Evolutionary conservation across 2,888 invertebrate species (phyloP), one percentile per base, ranked within the genome.

Genomic region (Shargacucullia verbasci): DNA sequence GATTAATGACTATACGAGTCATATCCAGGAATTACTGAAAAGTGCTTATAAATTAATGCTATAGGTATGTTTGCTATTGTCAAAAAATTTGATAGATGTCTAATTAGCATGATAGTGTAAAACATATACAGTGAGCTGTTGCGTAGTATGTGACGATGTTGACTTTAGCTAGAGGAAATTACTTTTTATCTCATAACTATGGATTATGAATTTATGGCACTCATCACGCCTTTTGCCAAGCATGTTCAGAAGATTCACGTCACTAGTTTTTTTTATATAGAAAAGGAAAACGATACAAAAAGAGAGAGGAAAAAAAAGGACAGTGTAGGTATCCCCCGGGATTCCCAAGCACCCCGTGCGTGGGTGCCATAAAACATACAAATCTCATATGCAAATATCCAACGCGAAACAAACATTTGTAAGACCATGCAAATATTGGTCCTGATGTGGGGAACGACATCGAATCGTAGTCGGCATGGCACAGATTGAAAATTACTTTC

Each of bases 321-420:
- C 12, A 45, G 15, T 11, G 15, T 9, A 31, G 7, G 7, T 3
- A 27, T 27, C 3, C 27, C 27, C 14, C 29, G 39, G 40, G 35
- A 64, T 38, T 39, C 5, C 29, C 11, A 20, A 11, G 14, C 9
- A 11, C n/a, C n/a, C n/a, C n/a, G 11, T 14, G 66, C 38, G 66
- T 58, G 59, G 66, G 59, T 34, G 44, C 12, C n/a, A 57, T 35
- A 43, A 25, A 59, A 65, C 10, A 50, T 31, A 35, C 35, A 37
- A 59, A 41, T 58, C 41, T 33, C 34, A 33, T 29, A 38, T 13
- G 50, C 66, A 63, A 63, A 63, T 47, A 59, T 45, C 38, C 10
- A 46, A 59, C 20, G 34, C 33, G 34, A 58, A 50, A 35, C 46
- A 43, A 66, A 63, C 29, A 52, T 47, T 59, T 63, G 59, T 65